phyloP scores from a whole-genome alignment of 1,140 invertebrate species.

The Cotesia chilonis region DNA sequence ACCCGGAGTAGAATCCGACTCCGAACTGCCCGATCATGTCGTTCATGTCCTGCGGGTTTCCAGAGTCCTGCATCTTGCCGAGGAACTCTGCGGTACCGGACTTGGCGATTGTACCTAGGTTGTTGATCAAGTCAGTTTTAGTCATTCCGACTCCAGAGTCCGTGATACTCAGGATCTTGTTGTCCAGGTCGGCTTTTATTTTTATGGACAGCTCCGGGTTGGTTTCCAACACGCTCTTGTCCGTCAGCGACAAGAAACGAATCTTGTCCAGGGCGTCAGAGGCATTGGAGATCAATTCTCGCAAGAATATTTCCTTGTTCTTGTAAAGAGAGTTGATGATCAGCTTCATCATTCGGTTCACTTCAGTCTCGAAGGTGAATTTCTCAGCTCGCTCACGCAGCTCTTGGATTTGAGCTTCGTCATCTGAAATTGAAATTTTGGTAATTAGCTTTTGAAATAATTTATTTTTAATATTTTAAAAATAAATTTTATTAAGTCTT shows the following conservation, averaged over 20 bases:
- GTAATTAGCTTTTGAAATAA: no score
- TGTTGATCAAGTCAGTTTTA: slow-evolving; percentile 91
- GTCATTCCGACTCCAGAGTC: slow-evolving; percentile 99
- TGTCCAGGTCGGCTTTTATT: slow-evolving; percentile 98
- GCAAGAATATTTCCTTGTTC: slow-evolving; percentile 98
- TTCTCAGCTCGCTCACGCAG: slow-evolving; percentile 91
- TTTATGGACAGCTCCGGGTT: slow-evolving; percentile 89
- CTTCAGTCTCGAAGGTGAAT: slow-evolving; percentile 94
- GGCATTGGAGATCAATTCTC: slow-evolving; percentile 97
- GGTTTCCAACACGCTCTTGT: slow-evolving; percentile 78
- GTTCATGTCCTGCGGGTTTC: slow-evolving; percentile 73
- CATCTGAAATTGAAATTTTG: slow-evolving; percentile 67
- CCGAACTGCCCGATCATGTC: slow-evolving; percentile 97
- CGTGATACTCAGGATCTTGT: slow-evolving; percentile 91
- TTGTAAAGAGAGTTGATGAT: slow-evolving; percentile 98
- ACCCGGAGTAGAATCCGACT: slow-evolving; percentile 97
- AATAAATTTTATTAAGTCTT: not conserved
- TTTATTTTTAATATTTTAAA: no score
- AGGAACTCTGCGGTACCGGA: slow-evolving; percentile 99
- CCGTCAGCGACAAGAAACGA: slow-evolving; percentile 89
- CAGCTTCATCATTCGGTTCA: slow-evolving; percentile 99
- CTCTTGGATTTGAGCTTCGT: slow-evolving; percentile 91
- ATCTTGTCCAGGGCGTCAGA: slow-evolving; percentile 97
- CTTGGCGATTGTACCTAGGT: slow-evolving; percentile 98
- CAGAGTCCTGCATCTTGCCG: slow-evolving; percentile 85